Percentiles rank a stretch among this genome's conserved stretches.
These are phyloP conservation scores for Portevinia maculata DNA, from an alignment of 2,888 invertebrate species.

Conservation along the genomic window DNA sequence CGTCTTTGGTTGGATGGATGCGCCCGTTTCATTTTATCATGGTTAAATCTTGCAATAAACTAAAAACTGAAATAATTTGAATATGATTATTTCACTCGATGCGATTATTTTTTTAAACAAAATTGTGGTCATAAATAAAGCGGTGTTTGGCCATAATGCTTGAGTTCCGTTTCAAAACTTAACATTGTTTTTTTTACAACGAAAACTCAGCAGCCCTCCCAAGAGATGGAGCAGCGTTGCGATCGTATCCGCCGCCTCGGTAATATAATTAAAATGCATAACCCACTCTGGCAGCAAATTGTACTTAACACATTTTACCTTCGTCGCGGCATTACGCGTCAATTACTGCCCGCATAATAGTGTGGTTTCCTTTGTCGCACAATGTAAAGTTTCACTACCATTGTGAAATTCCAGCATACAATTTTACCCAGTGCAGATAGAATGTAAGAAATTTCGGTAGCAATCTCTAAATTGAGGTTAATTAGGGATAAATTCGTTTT, in stretches of 20 bases:
- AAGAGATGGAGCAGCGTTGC: too few species aligned
- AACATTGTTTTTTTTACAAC: not conserved
- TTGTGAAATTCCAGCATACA: not conserved
- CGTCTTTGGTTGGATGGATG: too few species aligned
- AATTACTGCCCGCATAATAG: conserved; percentile 20
- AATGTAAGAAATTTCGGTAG: conserved; percentile 11
- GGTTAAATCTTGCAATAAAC: too few species aligned
- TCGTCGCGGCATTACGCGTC: conserved; percentile 2
- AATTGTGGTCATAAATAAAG: not conserved
- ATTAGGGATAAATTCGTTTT: conserved; percentile 19
- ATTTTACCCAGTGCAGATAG: not conserved
- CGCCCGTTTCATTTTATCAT: too few species aligned
- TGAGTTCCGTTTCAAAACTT: not conserved
- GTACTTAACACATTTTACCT: conserved; percentile 31
- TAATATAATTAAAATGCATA: conserved; percentile 45
- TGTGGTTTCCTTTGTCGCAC: conserved; percentile 14
- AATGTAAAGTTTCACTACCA: not conserved
- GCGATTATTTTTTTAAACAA: not conserved
- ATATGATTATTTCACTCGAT: too few species aligned
- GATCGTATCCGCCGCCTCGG: not conserved
- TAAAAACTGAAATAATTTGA: not conserved
- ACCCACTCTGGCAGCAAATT: conserved; percentile 53
- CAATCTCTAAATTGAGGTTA: conserved; percentile 19
- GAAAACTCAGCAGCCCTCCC: too few species aligned
- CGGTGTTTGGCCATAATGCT: not conserved